Evolutionary conservation across 2,888 invertebrate species (phyloP), one percentile per base, ranked within the genome.

Genomic region (Rhagonycha fulva): DNA sequence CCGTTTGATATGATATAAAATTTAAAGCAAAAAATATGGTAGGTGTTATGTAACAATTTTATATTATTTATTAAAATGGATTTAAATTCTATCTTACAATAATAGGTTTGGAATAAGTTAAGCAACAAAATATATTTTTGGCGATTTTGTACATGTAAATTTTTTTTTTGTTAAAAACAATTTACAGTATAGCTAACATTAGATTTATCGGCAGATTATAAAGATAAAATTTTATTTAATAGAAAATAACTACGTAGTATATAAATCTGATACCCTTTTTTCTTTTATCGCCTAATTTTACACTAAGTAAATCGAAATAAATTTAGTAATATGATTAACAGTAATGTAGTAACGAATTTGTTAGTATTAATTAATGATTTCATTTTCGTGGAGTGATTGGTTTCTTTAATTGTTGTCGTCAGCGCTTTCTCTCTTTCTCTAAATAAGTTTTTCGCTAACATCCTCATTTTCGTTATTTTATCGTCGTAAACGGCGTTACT

Each of bases 401-500:
- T 80, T 80, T 85, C 85, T 80, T 86, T 87, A 71, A 87, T 86
- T 14, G 86, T 84, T 7, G 87, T 87, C n/a, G 87, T 87, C 62
- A 88, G 83, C 0, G 88, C 87, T 80, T 88, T 88, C 77, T 88
- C 87, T 72, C 86, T 81, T 80, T 88, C 87, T 28, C 85, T 83
- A 80, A 87, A 87, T 32, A 87, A 81, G 78, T 87, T 87, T 81
- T 88, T 87, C 14, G 88, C 87, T 66, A 86, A 80, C 86, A 87
- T 87, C 26, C 88, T 85, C 86, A 89, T 88, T 79, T 87, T 87
- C 70, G 88, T 87, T 83, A 88, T 88, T 80, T 88, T 88, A 81
- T 88, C 87, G 78, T 88, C 88, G 82, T 89, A 91, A 71, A 89
- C 86, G 14, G 91, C 91, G 77, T 89, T 91, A 7, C 89, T 89